Base-by-base conservation (phyloP, 2,797 vertebrate genomes). In the Cossypha dichroa region DNA sequence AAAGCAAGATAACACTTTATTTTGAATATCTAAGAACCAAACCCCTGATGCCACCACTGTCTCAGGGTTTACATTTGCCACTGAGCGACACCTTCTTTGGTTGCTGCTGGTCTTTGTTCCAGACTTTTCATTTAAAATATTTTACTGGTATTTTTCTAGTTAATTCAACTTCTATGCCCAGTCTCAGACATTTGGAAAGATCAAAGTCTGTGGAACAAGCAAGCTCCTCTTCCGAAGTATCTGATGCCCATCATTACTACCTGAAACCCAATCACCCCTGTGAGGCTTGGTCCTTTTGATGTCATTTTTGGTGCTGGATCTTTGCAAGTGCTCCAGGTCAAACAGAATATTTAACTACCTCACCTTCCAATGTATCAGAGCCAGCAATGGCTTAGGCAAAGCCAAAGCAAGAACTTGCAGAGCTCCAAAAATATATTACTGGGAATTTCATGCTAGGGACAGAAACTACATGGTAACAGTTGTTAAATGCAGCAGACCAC, bases 71-170 rank as follows among this genome's bases (percentile, higher is more conserved):
- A 7, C 29, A 82, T 12, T 17, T 85, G 38, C 10, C 49, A 79
- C 14, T 5, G 18, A 40, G 38, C 8, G 34, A 55, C 34, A 33
- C 4, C 4, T 4, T 7, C 25, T 45, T 43, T 51, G 43, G 10
- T 0, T 66, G 33, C 1, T 55, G 10, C 0, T 60, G 17, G 18
- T 49, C 34, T 60, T 31, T 10, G 14, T 20, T 86, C 43, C 31
- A 56, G 34, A 45, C 10, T 34, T 72, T 11, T 52, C 17, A 48
- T 20, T n/a, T 74, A 21, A 59, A 83, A 31, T 22, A 49, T 25
- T 49, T 59, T 11, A 74, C 10, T 49, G 6, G 0, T 62, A 29
- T 51, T 91, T n/a, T 88, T 51, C 34, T 36, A 84, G 17, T 12
- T 64, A 72, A 58, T 62, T 78, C 19, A 81, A 52, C n/a, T 33